A percentile compares a stretch with the other conserved stretches of the same genome.
phyloP scores from a whole-genome alignment of 2,113 vertebrate species.

The Anhinga rufa region DNA sequence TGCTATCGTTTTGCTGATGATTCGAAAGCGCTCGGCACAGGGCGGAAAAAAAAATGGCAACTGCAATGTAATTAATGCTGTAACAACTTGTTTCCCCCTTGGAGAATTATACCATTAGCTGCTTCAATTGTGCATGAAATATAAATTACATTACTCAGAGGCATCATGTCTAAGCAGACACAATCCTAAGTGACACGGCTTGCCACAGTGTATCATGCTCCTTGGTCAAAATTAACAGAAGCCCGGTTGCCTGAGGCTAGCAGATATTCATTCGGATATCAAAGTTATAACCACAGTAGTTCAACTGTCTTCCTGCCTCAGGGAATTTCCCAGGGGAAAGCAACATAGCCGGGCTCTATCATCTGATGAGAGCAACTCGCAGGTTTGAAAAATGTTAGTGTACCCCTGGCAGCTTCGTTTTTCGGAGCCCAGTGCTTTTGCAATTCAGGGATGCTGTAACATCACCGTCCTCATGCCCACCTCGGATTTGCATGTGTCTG shows the following conservation, averaged over 20 bases:
- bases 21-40: not conserved
- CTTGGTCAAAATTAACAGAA: conserved; percentile 71
- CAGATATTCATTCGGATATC: conserved; percentile 43
- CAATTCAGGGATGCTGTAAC: not conserved
- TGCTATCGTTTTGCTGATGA: not conserved
- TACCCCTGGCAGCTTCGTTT: not conserved
- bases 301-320: not conserved
- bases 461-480: accelerated
- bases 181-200: conserved; percentile 77
- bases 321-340: conserved; percentile 13
- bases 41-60: conserved; percentile 47
- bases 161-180: conserved; percentile 76
- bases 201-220: conserved; percentile 69
- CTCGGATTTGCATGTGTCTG: not conserved
- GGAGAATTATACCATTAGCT: conserved; percentile 84
- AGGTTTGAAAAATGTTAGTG: not conserved
- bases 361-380: not conserved
- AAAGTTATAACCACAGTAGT: not conserved
- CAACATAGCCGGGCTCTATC: not conserved
- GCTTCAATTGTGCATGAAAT: conserved; percentile 87
- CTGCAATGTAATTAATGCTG: conserved; percentile 81
- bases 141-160: conserved; percentile 84
- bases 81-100: conserved; percentile 83
- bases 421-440: not conserved
- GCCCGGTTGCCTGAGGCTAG: conserved; percentile 56